Evolutionary conservation across 2,888 invertebrate species (phyloP), one percentile per base, ranked within the genome.

Genomic region (Cerastis leucographa): DNA sequence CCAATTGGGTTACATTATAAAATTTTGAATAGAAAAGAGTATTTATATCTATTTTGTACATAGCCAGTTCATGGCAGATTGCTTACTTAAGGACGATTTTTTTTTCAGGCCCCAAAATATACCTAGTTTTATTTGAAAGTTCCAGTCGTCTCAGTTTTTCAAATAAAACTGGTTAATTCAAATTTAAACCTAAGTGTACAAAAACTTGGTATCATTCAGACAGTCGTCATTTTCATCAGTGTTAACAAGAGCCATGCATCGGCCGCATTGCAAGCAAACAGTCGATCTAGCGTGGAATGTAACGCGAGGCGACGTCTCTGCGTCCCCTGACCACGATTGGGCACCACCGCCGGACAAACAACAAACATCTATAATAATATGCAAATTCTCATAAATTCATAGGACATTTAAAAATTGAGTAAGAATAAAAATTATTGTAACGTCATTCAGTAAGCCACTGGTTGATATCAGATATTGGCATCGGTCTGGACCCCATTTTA

Each of bases 201-300:
- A 25, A 22, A 49, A 22, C 54, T 42, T 61, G 35, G 42, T 64
- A 35, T 71, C 62, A 71, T 72, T 78, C 69, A 12, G 44, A 66
- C 71, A 84, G 40, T 79, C 59, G 46, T 29, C 66, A 70, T 14
- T 14, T n/a, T 56, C 73, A 76, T 69, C 70, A 71, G 71, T 76
- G 73, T 49, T 54, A 74, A 74, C 76, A 76, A 74, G 74, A 80
- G 82, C 87, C 81, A 87, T 85, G 86, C 85, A 86, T 84, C 84
- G 88, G 88, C 78, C 40, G 64, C 78, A 74, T 64, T 81, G 82
- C 83, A 88, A 87, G 78, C 87, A 87, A 88, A 88, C 89, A 87
- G 86, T 88, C 88, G 83, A 81, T 86, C 86, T 88, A 90, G 89
- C 89, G 85, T 91, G 93, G 93, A 93, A 93, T 93, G 93, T 93